Evolutionary conservation across 2,797 vertebrate species (phyloP).

Genomic region (Halcyon leucocephala): DNA sequence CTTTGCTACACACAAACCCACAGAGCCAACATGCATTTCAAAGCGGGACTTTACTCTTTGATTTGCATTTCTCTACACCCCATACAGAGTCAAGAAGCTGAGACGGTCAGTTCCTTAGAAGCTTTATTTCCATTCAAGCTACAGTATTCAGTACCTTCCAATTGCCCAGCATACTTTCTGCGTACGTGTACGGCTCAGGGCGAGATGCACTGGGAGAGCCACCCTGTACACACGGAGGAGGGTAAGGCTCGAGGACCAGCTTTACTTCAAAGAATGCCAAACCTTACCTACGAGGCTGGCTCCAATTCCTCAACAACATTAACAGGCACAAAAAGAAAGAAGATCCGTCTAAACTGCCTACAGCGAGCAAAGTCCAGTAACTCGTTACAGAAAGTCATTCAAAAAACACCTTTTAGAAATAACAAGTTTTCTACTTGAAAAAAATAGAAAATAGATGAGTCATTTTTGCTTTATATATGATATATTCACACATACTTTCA

Average conservation of each 20-base stretch:
- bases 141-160: slow-evolving; percentile 68
- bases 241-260: slow-evolving; percentile 50
- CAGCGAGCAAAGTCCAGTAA: slow-evolving; percentile 19
- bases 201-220: slow-evolving; percentile 19
- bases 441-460: slow-evolving; percentile 64
- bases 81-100: slow-evolving; percentile 51
- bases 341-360: slow-evolving; percentile 13
- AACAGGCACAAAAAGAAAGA: slow-evolving; percentile 42
- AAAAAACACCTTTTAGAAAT: slow-evolving; percentile 45
- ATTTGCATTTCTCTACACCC: neutral
- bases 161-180: slow-evolving; percentile 32
- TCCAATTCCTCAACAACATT: slow-evolving; percentile 32
- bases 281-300: neutral
- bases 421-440: slow-evolving; percentile 50
- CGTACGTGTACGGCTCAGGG: slow-evolving; percentile 7
- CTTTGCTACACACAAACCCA: neutral
- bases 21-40: neutral
- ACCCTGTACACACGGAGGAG: slow-evolving; percentile 6
- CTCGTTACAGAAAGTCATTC: slow-evolving; percentile 37
- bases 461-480: slow-evolving; percentile 54
- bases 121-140: slow-evolving; percentile 71
- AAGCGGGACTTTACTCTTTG: neutral
- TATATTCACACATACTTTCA: slow-evolving; percentile 61
- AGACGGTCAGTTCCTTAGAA: slow-evolving; percentile 62
- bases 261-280: slow-evolving; percentile 18